Evolutionary conservation across 2,888 invertebrate genomes (phyloP), one percentile per base, ranked within the genome.

Genomic region (Synanthedon formicaeformis): DNA sequence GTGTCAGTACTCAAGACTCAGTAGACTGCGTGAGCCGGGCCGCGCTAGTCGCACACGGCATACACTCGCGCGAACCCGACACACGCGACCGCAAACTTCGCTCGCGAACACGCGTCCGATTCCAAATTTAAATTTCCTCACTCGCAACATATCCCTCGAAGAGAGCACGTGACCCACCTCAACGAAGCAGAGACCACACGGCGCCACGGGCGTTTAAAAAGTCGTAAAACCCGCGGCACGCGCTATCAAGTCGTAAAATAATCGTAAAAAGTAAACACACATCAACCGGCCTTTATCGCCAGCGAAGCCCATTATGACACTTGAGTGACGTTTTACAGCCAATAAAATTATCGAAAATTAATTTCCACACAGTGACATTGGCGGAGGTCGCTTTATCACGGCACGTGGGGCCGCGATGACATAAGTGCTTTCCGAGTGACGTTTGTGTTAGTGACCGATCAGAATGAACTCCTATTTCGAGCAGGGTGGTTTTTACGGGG

Each of bases 391-490:
- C 78, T 82, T 82, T 85, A 84, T 81, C 83, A 78, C 71, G 73
- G 75, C 75, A 74, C 76, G 79, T 73, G 75, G 76, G 76, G 73
- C 75, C 81, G 83, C 81, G 79, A 87, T 86, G 87, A 84, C 86
- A 86, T 86, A 86, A 84, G 84, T 80, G 68, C 74, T 70, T 66
- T 75, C 75, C 71, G 67, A 79, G 84, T 85, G 84, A 81, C 81
- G 82, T 77, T 77, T 64, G 82, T 80, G 79, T 66, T 73, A 63
- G 81, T 80, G 83, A 84, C 74, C 67, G 68, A 73, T 73, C 81
- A 91, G 82, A 83, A 96, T 96, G 96, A 96, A 96, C 93, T 96
- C 96, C 80, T 97, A 96, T 86, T 97, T 96, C 85, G 96, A 96
- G 90, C 96, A 96, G 90, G 94, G 94, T 84, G 96, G 96, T 85